These are phyloP conservation scores for Candidula unifasciata DNA, from an alignment of 2,888 invertebrate genomes.

Conservation along the genomic window DNA sequence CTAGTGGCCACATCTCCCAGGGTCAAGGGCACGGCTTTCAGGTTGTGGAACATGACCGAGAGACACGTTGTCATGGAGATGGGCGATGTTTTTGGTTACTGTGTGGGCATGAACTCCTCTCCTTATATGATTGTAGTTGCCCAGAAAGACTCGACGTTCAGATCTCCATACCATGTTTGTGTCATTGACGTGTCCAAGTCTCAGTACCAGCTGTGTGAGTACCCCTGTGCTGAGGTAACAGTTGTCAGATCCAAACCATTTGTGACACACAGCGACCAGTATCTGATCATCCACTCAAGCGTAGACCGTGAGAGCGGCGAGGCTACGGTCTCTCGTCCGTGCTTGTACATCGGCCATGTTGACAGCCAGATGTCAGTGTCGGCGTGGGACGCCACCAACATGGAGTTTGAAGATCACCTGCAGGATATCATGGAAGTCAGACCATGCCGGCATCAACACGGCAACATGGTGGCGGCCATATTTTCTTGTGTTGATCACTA, in stretches of 20 bases:
- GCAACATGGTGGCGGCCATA: slow-evolving; percentile 49
- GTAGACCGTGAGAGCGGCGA: slow-evolving; percentile 61
- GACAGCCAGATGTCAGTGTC: slow-evolving; percentile 63
- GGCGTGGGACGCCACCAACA: slow-evolving; percentile 69
- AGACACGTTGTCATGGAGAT: slow-evolving; percentile 73
- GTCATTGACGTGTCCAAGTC: slow-evolving; percentile 63
- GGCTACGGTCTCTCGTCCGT: slow-evolving; percentile 62
- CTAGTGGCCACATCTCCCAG: slow-evolving; percentile 67
- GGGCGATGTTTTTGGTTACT: slow-evolving; percentile 69
- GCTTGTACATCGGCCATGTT: slow-evolving; percentile 70
- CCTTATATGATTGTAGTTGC: slow-evolving; percentile 66
- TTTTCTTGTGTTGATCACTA: slow-evolving; percentile 42
- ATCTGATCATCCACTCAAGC: slow-evolving; percentile 73
- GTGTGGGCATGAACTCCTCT: slow-evolving; percentile 61
- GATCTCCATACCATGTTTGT: slow-evolving; percentile 68
- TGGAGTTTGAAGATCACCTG: slow-evolving; percentile 68
- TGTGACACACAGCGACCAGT: slow-evolving; percentile 71
- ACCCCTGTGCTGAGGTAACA: slow-evolving; percentile 50
- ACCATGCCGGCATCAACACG: slow-evolving; percentile 58
- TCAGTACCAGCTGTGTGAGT: slow-evolving; percentile 60
- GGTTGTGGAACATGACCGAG: slow-evolving; percentile 74
- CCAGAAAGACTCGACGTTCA: slow-evolving; percentile 63
- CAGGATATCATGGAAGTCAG: slow-evolving; percentile 69
- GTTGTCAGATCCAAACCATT: slow-evolving; percentile 70
- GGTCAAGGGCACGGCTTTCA: slow-evolving; percentile 64